Percentiles rank a stretch among this genome's conserved stretches.
Evolutionary conservation across 37 sponge, comb jelly and placozoan species (phyloP).

Genomic region (Dysidea cf. avara): DNA sequence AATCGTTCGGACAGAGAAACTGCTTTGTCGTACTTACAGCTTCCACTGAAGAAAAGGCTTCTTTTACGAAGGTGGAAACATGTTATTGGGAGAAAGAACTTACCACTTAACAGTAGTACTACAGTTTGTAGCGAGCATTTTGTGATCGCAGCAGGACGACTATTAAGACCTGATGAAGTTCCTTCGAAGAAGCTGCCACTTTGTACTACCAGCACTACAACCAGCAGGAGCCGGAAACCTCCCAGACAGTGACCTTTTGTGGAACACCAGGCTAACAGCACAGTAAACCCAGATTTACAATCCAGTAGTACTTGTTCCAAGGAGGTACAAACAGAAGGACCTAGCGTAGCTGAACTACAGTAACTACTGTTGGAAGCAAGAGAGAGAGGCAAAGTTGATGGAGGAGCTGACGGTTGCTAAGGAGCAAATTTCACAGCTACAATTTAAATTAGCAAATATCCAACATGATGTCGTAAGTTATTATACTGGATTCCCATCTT

Average conservation of each 20-base stretch:
- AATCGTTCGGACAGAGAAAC: too few species aligned
- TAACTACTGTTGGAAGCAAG: too few species aligned
- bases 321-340: too few species aligned
- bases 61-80: constrained; percentile 32
- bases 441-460: background rate
- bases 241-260: too few species aligned
- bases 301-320: too few species aligned
- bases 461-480: constrained; percentile 38
- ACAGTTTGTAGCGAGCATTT: constrained; percentile 37
- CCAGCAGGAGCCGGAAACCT: too few species aligned
- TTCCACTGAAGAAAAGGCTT: constrained; percentile 44
- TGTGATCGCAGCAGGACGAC: constrained; percentile 1
- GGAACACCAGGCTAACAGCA: too few species aligned
- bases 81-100: constrained; percentile 19
- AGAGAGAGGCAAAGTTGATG: too few species aligned
- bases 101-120: constrained; percentile 5
- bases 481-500: constrained; percentile 44
- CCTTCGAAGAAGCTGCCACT: constrained; percentile 33
- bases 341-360: too few species aligned
- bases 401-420: too few species aligned
- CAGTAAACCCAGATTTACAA: background rate
- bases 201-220: too few species aligned
- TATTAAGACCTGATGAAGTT: constrained; percentile 1
- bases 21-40: constrained; percentile 19
- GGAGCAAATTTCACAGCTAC: too few species aligned